phyloP scores from a whole-genome alignment of 2,113 vertebrate genomes.

The Prunella fulvescens region DNA sequence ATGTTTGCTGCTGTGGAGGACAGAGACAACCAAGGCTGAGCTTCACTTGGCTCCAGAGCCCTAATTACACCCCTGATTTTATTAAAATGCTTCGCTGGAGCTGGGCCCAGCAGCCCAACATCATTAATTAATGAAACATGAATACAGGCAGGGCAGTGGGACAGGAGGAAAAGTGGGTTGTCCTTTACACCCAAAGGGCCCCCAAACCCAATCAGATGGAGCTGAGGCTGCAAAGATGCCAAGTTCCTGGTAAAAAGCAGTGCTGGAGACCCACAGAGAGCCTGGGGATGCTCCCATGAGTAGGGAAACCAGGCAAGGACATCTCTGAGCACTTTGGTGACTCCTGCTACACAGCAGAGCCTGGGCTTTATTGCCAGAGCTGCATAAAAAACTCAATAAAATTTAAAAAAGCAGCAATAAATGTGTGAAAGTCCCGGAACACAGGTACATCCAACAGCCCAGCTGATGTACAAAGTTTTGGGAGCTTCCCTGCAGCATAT shows the following conservation, averaged over 20 bases:
- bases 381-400: not conserved
- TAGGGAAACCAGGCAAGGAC: not conserved
- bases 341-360: not conserved
- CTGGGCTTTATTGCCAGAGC: not conserved
- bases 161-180: not conserved
- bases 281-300: not conserved
- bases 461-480: not conserved
- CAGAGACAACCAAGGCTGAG: not conserved
- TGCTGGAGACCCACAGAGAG: not conserved
- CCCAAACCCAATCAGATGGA: not conserved
- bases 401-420: not conserved
- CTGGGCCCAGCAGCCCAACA: not conserved
- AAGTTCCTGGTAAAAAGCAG: not conserved
- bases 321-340: not conserved
- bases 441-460: rapidly evolving
- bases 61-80: not conserved
- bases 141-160: rapidly evolving
- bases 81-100: not conserved
- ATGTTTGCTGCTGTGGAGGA: not conserved
- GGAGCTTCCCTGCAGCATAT: not conserved
- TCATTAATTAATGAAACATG: not conserved
- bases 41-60: not conserved
- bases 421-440: rapidly evolving
- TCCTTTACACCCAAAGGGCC: not conserved
- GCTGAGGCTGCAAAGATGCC: not conserved